Base-by-base conservation (phyloP, 1,140 invertebrate genomes). In the Aphidius ervi region DNA sequence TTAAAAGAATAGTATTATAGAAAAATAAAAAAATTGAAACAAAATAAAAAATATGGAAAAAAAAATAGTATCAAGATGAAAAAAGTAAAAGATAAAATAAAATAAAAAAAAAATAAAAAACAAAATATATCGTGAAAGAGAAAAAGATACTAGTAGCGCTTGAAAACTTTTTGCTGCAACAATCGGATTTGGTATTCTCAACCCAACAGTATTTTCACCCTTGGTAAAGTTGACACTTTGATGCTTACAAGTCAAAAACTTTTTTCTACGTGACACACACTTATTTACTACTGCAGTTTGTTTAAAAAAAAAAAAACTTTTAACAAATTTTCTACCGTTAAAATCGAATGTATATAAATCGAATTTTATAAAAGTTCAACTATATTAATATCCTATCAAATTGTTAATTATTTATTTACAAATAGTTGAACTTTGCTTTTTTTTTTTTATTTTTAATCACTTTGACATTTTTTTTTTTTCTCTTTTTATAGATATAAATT, bases 191-290 rank as follows among this genome's bases (percentile, higher is more conserved):
- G 60, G 55, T 50, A 54, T 60, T 62, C 43, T 31, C 43, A 43
- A 62, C 41, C 57, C 55, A 7, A 39, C 48, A 46, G 55, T 62
- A 62, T 62, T 50, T 62, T 57, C 55, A 62, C 42, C 52, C 39
- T 16, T 7, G 16, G 31, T 16, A 56, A 57, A 61, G 54, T 62
- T 62, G 60, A 62, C 60, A 62, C 60, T 62, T 43, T 52, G 60
- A 62, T 62, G 60, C 54, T 48, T 54, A 56, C 54, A 54, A 62
- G 60, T 57, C 48, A 48, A 57, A 62, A 62, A 62, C 20, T 62
- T 62, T 57, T 43, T 43, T 8, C 42, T n/a, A 3, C 52, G 46
- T 56, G 55, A 50, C 41, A 46, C 10, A 46, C 10, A 46, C 46
- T 6, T 46, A 31, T 48, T 48, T 6, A 48, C 46, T 48, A 20